Base-by-base conservation (phyloP, 2,888 invertebrate species). In the Salticus scenicus region DNA sequence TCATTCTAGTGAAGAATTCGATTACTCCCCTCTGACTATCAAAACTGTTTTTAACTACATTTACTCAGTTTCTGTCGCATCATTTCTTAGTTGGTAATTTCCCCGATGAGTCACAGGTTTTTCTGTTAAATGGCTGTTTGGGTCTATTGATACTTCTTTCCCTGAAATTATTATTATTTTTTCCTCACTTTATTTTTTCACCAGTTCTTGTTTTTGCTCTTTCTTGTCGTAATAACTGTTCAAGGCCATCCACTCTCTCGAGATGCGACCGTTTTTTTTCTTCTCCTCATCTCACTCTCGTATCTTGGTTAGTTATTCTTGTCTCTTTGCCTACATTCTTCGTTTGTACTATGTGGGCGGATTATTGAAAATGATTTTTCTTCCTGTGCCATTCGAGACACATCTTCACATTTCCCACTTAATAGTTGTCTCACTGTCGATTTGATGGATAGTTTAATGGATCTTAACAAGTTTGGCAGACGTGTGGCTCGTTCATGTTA, bases 181-280 rank as follows among this genome's bases (percentile, higher is more conserved):
- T 73, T n/a, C 33, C 10, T 64, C 17, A 47, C 42, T 30, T 67
- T 24, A 20, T 69, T 57, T 57, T 57, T 24, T 30, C 28, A 76
- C 28, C 47, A 31, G 7, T 31, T 67, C 67, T 20, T n/a, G 17
- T n/a, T 66, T n/a, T 42, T 63, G n/a, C 31, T 42, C 33, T 41
- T 51, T n/a, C 30, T 47, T 24, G 76, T 31, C 67, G 20, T 47
- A 10, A 30, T 64, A 37, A 64, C 57, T 41, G 33, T 67, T 64
- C 78, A 78, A 78, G 78, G 78, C 31, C 63, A 64, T 20, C 78
- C 28, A 71, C 71, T n/a, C 37, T 37, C 37, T 57, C 57, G 57
- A 57, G 57, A 24, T 24, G 57, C 57, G 20, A 24, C 57, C 57
- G 57, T 57, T 57, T 57, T n/a, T n/a, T n/a, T n/a, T n/a, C n/a